Percentiles rank a stretch among this genome's conserved stretches.
Evolutionary conservation across 2,888 invertebrate genomes (phyloP).

Genomic region (Tetheella fluctuosa): DNA sequence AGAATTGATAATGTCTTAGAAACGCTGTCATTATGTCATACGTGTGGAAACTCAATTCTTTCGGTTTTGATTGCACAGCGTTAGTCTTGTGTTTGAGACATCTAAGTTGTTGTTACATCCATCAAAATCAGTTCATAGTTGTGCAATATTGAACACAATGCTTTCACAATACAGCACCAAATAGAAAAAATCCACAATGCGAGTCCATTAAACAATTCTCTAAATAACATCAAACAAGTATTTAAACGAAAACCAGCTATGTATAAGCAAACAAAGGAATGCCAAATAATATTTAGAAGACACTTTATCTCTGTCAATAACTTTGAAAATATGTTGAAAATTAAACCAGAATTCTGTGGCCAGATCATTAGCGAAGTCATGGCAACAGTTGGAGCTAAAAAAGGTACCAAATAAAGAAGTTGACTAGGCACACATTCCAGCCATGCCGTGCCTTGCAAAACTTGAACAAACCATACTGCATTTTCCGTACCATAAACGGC

Average conservation of each 20-base stretch:
- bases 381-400: slow-evolving; percentile 25
- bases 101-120: not conserved
- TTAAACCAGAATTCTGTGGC: not conserved
- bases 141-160: not conserved
- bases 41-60: not conserved
- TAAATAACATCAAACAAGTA: not conserved
- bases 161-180: not conserved
- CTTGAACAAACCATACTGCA: slow-evolving; percentile 48
- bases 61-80: not conserved
- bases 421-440: slow-evolving; percentile 51
- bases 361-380: slow-evolving; percentile 16
- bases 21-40: not conserved
- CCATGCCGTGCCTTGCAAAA: slow-evolving; percentile 40
- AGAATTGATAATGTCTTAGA: not conserved
- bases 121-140: not conserved
- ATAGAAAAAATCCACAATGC: not conserved
- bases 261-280: not conserved
- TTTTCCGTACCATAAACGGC: slow-evolving; percentile 58
- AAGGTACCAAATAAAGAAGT: slow-evolving; percentile 53
- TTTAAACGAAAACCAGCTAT: not conserved
- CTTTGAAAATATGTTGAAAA: not conserved
- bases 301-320: not conserved
- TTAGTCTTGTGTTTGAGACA: not conserved
- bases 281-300: not conserved
- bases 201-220: not conserved